Conservation (phyloP, 2,797 vertebrate genomes). For the Melanogrammus aeglefinus region DNA sequence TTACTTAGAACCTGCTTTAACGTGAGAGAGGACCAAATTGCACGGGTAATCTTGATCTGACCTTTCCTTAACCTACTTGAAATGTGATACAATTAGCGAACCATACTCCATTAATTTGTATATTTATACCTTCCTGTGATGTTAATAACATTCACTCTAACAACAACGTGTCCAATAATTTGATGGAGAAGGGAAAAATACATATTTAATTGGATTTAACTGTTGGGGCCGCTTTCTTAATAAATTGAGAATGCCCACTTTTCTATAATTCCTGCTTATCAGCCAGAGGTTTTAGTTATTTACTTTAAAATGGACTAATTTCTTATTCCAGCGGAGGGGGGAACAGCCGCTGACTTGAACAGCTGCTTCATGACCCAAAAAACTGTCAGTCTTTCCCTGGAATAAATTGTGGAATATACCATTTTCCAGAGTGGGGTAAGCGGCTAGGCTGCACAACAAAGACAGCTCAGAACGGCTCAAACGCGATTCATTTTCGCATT, state of each 20-base stretch:
- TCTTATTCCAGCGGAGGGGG: slow-evolving; percentile 84
- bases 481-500: not conserved
- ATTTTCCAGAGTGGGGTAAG: slow-evolving; percentile 55
- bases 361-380: slow-evolving; percentile 91
- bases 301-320: slow-evolving; percentile 87
- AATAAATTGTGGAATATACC: slow-evolving; percentile 86
- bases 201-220: slow-evolving; percentile 72
- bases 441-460: not conserved
- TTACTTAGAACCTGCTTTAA: slow-evolving; percentile 1
- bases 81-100: too few species aligned
- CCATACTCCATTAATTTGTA: too few species aligned
- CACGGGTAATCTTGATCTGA: too few species aligned
- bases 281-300: slow-evolving; percentile 74
- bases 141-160: slow-evolving; percentile 63
- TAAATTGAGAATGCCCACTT: slow-evolving; percentile 71
- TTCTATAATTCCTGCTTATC: slow-evolving; percentile 79
- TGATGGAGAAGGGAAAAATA: slow-evolving; percentile 49
- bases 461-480: not conserved
- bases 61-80: too few species aligned
- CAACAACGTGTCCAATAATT: slow-evolving; percentile 65
- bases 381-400: slow-evolving; percentile 91
- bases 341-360: slow-evolving; percentile 76
- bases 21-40: too few species aligned
- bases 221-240: slow-evolving; percentile 66
- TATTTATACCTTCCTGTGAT: slow-evolving; percentile 46